Percentiles rank a stretch among this genome's conserved stretches.
These are phyloP conservation scores for Silurus glanis DNA, from an alignment of 2,113 vertebrate genomes.

Conservation along the genomic window DNA sequence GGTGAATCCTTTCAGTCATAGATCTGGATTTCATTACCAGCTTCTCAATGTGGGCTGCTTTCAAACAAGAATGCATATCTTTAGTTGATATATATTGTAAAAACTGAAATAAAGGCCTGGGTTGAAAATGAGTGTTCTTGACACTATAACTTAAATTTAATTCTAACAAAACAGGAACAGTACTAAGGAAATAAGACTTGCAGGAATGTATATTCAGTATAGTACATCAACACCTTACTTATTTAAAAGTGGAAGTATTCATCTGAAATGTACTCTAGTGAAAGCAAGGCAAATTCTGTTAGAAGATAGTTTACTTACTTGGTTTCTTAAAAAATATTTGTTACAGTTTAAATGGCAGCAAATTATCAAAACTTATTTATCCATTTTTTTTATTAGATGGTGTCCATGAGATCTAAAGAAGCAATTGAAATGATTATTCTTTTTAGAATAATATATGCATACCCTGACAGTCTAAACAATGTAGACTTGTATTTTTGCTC, in stretches of 20 bases:
- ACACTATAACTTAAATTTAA: not conserved
- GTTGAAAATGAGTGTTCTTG: not conserved
- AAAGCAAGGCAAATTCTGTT: not conserved
- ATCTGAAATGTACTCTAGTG: not conserved
- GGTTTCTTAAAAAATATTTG: too few species aligned
- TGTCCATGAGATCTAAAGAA: not conserved
- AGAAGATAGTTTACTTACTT: not conserved
- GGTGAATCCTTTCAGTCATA: not conserved
- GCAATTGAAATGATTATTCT: not conserved
- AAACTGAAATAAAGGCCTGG: not conserved
- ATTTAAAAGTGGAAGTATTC: not conserved
- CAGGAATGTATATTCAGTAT: not conserved
- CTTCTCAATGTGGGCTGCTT: not conserved
- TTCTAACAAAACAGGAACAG: not conserved
- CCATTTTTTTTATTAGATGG: not conserved
- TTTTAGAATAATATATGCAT: not conserved
- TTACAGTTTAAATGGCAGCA: not conserved
- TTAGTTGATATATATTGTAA: not conserved
- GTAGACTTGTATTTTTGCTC: too few species aligned
- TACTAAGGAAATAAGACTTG: not conserved
- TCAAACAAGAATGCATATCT: not conserved
- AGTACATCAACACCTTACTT: not conserved
- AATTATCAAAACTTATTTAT: not conserved
- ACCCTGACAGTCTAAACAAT: not conserved
- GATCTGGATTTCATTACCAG: conserved; percentile 40